A percentile compares a stretch with the other conserved stretches of the same genome.
Conservation (phyloP, 2,797 vertebrate species). For the Falco cherrug region DNA sequence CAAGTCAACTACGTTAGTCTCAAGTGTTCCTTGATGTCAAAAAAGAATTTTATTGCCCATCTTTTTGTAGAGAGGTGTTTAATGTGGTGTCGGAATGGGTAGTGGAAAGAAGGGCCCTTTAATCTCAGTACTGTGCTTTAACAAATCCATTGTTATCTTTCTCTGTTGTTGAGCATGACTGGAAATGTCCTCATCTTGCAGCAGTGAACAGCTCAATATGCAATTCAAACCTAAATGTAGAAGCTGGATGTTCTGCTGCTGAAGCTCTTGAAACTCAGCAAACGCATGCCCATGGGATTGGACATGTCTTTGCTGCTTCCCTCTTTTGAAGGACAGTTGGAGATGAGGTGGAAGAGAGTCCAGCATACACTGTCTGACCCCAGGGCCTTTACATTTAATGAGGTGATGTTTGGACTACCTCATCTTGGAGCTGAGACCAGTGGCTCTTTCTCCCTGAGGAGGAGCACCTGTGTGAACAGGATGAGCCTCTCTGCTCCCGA, state of each 20-base stretch:
- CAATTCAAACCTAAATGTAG: neutral
- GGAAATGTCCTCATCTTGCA: neutral
- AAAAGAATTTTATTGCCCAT: neutral
- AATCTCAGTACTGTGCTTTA: neutral
- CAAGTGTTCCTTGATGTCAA: neutral
- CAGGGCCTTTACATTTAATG: neutral
- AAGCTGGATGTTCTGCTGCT: neutral
- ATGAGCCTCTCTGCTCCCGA: neutral
- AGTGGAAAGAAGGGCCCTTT: neutral
- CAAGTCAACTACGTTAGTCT: neutral
- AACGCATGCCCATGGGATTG: neutral
- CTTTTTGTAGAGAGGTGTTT: neutral
- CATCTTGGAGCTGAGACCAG: neutral
- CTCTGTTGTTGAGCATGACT: neutral
- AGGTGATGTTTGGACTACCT: neutral
- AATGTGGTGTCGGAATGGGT: neutral
- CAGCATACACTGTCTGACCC: neutral
- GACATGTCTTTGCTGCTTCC: neutral
- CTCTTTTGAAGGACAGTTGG: neutral
- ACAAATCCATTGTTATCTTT: neutral
- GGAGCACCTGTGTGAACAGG: neutral
- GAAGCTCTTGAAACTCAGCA: neutral
- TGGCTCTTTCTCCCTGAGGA: neutral
- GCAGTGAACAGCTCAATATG: neutral
- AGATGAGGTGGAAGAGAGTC: neutral